Conservation (phyloP, 2,113 vertebrate species). For the Poeciliopsis retropinna region DNA sequence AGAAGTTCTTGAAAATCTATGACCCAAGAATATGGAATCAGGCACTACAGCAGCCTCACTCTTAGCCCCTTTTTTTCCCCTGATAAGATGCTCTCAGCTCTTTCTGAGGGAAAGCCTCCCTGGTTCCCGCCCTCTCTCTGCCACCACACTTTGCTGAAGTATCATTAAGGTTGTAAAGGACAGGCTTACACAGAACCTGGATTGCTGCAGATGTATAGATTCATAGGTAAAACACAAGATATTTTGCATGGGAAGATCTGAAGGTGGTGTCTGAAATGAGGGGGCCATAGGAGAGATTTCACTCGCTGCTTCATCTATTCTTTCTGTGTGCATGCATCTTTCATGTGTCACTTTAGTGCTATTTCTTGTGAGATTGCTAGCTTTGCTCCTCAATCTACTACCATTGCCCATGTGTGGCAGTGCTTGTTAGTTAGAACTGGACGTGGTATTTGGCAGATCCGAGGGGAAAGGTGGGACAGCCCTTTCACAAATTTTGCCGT, state of each 20-base stretch:
- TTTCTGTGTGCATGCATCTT: slow-evolving; percentile 59
- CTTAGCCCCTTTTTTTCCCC: slow-evolving; percentile 57
- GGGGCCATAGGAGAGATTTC: background rate
- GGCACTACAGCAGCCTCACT: slow-evolving; percentile 71
- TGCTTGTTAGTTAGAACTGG: slow-evolving; percentile 62
- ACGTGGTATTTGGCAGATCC: slow-evolving; percentile 56
- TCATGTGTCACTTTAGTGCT: slow-evolving; percentile 54
- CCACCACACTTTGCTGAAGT: slow-evolving; percentile 74
- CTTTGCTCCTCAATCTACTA: slow-evolving; percentile 66
- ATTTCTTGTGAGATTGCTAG: slow-evolving; percentile 71
- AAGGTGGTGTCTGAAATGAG: slow-evolving; percentile 28
- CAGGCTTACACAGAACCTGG: slow-evolving; percentile 60
- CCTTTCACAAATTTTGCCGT: slow-evolving; percentile 65
- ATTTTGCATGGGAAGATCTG: slow-evolving; percentile 65
- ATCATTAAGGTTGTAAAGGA: slow-evolving; percentile 71
- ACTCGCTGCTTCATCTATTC: slow-evolving; percentile 36
- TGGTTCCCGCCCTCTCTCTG: slow-evolving; percentile 67
- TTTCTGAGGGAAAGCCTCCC: slow-evolving; percentile 67
- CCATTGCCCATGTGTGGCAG: slow-evolving; percentile 63
- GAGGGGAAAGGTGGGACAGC: slow-evolving; percentile 65
- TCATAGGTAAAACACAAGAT: slow-evolving; percentile 39
- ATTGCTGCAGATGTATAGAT: slow-evolving; percentile 59
- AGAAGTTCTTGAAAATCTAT: slow-evolving; percentile 64
- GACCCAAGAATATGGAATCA: slow-evolving; percentile 70
- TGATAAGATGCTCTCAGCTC: slow-evolving; percentile 73